phyloP scores from a whole-genome alignment of 2,888 invertebrate genomes.

The Leptura quadrifasciata region DNA sequence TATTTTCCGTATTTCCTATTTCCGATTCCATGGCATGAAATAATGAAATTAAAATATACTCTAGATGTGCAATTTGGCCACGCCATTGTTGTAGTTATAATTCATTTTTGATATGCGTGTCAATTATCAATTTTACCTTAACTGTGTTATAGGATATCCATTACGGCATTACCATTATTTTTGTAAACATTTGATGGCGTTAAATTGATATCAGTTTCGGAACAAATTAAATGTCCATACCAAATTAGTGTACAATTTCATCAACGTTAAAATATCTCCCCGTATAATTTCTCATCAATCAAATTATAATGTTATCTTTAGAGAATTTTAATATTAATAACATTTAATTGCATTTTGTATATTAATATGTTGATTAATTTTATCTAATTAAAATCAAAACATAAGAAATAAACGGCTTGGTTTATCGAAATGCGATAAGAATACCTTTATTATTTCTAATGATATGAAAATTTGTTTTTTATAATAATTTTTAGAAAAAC shows the following conservation, averaged over 20 bases:
- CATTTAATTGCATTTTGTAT: no score
- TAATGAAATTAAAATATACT: constrained; percentile 27
- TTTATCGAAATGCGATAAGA: no score
- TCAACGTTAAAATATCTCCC: constrained; percentile 15
- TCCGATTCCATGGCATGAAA: not conserved
- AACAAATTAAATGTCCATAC: constrained; percentile 49
- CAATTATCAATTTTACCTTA: constrained; percentile 61
- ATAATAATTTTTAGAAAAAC: no score
- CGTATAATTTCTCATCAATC: constrained; percentile 19
- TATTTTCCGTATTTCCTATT: not conserved
- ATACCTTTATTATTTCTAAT: no score
- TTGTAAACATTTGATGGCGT: constrained; percentile 47
- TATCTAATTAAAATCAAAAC: no score
- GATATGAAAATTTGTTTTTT: no score
- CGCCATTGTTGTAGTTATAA: constrained; percentile 47
- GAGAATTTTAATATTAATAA: not conserved
- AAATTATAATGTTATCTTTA: not conserved
- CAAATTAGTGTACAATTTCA: constrained; percentile 45
- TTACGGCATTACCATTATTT: constrained; percentile 53
- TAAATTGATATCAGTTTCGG: constrained; percentile 51
- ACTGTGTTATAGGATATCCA: constrained; percentile 58
- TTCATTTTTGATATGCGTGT: constrained; percentile 62
- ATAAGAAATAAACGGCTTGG: no score
- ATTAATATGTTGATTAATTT: no score
- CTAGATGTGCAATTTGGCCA: constrained; percentile 41